These are phyloP conservation scores for Lanius ludovicianus DNA, from an alignment of 2,113 vertebrate genomes.

Conservation along the genomic window DNA sequence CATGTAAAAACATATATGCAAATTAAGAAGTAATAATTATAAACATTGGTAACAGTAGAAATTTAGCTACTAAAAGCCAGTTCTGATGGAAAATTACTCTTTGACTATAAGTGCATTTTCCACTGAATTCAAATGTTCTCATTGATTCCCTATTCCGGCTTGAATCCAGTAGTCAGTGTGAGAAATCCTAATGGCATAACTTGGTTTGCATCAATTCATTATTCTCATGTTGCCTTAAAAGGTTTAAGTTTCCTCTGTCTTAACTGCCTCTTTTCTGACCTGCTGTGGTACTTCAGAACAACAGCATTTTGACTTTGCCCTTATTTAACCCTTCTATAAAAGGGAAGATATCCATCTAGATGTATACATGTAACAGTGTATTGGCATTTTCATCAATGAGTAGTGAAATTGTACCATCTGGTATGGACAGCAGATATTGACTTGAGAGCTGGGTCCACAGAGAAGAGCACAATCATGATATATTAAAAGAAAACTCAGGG, in stretches of 20 bases:
- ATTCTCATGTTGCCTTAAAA: background rate
- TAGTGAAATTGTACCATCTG: background rate
- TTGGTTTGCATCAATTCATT: background rate
- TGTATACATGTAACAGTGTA: rapidly evolving
- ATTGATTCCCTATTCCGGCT: background rate
- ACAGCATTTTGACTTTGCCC: background rate
- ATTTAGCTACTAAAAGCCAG: background rate
- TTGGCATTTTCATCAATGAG: background rate
- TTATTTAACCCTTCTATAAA: background rate
- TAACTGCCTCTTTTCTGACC: background rate
- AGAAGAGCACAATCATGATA: background rate
- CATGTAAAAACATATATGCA: background rate
- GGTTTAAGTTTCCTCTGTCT: background rate
- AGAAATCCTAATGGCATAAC: background rate
- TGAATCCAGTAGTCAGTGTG: background rate
- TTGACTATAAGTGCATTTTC: background rate
- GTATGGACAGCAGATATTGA: rapidly evolving
- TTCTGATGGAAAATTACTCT: background rate
- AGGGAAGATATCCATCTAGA: background rate
- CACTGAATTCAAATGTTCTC: background rate
- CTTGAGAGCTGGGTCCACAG: background rate
- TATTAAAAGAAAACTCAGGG: background rate
- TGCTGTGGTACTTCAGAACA: background rate
- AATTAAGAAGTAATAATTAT: background rate
- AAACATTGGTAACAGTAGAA: background rate